These are phyloP conservation scores for Zelostemma sp. DNA, from an alignment of 1,140 invertebrate species.

Conservation along the genomic window DNA sequence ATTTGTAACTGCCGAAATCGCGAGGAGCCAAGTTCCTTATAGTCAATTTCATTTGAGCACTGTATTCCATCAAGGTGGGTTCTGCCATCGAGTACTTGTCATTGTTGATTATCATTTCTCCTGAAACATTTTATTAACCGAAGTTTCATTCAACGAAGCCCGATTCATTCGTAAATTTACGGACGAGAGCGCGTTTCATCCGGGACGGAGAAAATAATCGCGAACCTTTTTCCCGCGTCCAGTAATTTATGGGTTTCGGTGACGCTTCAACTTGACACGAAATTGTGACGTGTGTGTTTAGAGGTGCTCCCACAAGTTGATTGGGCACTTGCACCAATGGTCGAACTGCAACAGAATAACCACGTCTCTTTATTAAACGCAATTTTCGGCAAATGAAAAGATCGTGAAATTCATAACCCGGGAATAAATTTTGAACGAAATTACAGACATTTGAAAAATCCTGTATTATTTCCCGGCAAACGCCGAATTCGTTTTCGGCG, in stretches of 20 bases:
- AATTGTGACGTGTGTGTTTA: conserved; percentile 83
- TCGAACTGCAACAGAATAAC: conserved; percentile 77
- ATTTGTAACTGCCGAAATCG: conserved; percentile 91
- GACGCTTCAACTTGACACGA: conserved; percentile 89
- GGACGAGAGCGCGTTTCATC: no score
- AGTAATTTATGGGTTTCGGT: conserved; percentile 89
- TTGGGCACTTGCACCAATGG: conserved; percentile 87
- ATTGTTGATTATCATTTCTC: conserved; percentile 88
- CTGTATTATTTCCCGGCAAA: no score
- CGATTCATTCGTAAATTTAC: no score
- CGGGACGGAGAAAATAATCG: background rate
- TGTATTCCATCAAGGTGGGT: conserved; percentile 80
- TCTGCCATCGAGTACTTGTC: conserved; percentile 85
- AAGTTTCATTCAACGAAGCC: background rate
- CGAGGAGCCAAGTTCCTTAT: conserved; percentile 80
- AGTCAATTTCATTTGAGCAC: conserved; percentile 83
- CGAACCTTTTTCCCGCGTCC: conserved; percentile 85
- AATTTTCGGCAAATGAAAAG: background rate
- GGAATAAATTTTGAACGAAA: no score
- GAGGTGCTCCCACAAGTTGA: conserved; percentile 85
- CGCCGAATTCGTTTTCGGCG: no score
- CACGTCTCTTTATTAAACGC: no score
- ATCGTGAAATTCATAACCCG: no score
- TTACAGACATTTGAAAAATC: no score
- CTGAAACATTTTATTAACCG: conserved; percentile 64